A percentile compares a stretch with the other conserved stretches of the same genome.
Evolutionary conservation across 2,113 vertebrate species (phyloP).

Genomic region (Spea bombifrons): DNA sequence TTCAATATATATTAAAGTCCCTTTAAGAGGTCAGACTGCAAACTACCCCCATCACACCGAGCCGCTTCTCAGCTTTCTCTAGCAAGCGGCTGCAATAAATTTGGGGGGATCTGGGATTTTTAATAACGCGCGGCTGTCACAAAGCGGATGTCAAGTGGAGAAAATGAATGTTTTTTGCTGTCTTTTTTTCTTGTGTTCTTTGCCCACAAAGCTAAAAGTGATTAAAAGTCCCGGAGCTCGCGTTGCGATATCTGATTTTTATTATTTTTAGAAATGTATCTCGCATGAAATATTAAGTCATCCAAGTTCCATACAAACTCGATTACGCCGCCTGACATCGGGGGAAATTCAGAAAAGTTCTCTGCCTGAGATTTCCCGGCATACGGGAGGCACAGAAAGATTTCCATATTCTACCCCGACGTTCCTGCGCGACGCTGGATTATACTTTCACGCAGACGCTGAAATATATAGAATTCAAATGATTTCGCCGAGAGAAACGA

Average conservation of each 20-base stretch:
- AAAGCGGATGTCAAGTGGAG: constrained; percentile 4
- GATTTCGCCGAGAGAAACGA: neutral
- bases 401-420: constrained; percentile 31
- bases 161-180: constrained; percentile 28
- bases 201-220: constrained; percentile 28
- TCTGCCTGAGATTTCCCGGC: constrained; percentile 4
- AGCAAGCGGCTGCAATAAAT: neutral
- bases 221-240: constrained; percentile 14
- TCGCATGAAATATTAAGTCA: constrained; percentile 44
- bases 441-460: neutral
- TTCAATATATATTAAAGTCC: no score
- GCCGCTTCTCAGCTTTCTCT: neutral
- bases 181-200: constrained; percentile 12
- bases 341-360: constrained; percentile 14
- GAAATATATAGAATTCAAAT: constrained; percentile 5
- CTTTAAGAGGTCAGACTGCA: neutral
- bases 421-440: neutral
- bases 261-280: constrained; percentile 41
- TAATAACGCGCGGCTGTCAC: constrained; percentile 39
- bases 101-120: constrained; percentile 11
- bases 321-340: constrained; percentile 38
- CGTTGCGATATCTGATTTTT: constrained; percentile 24
- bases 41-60: neutral
- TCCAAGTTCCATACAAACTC: constrained; percentile 42
- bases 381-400: constrained; percentile 18